Percentiles rank a stretch among this genome's conserved stretches.
Conservation (phyloP, 1,140 invertebrate species). For the Agrypnia vestita region DNA sequence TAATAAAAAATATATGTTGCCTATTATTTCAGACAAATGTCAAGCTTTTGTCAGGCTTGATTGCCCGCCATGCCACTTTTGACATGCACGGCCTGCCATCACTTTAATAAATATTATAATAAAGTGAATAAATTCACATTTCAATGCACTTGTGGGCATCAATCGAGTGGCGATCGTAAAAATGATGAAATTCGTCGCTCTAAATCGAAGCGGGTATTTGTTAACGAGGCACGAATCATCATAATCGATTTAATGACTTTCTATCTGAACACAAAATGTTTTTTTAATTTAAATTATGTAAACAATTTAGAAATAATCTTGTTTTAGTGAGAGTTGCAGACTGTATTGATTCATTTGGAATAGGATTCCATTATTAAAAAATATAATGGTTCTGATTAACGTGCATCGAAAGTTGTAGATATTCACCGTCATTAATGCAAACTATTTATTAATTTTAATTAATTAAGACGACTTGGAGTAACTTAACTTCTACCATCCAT, state of each 20-base stretch:
- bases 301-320: background rate
- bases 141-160: background rate
- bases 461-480: too few relatives aligned
- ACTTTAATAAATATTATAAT: too few relatives aligned
- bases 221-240: slow-evolving; percentile 30
- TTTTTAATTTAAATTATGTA: too few relatives aligned
- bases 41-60: too few relatives aligned
- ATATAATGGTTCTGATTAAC: background rate
- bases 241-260: slow-evolving; percentile 31
- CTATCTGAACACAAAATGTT: background rate
- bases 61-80: too few relatives aligned
- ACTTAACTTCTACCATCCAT: too few relatives aligned
- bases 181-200: slow-evolving; percentile 28
- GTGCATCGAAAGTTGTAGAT: background rate
- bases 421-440: background rate
- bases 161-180: slow-evolving; percentile 10
- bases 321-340: background rate
- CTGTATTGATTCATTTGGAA: background rate
- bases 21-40: too few relatives aligned
- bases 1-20: too few relatives aligned
- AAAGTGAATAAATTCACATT: too few relatives aligned
- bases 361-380: background rate
- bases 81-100: too few relatives aligned
- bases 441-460: too few relatives aligned
- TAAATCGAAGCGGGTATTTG: slow-evolving; percentile 6